Percentiles rank a stretch among this genome's conserved stretches.
Evolutionary conservation across 2,113 vertebrate species (phyloP).

Genomic region (Chlamydotis undulata): DNA sequence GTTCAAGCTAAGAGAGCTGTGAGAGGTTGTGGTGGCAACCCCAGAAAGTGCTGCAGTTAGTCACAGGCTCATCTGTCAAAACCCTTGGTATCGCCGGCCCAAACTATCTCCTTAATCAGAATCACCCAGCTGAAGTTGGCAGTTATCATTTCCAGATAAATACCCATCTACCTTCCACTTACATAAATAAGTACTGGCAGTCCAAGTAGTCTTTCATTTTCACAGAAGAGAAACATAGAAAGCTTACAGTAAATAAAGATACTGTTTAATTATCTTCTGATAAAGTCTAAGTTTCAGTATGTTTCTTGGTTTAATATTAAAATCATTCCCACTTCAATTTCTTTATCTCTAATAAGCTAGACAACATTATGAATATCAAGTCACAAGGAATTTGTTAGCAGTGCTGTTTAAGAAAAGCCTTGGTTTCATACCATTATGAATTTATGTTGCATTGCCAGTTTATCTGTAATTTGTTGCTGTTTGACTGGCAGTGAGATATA

Average conservation of each 20-base stretch:
- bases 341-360: background rate
- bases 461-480: background rate
- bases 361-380: background rate
- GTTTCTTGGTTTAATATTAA: conserved; percentile 14
- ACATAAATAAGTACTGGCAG: background rate
- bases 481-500: conserved; percentile 8
- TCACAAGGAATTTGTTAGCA: background rate
- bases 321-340: background rate
- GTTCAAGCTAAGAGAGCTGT: background rate
- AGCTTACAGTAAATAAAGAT: conserved; percentile 40
- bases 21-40: background rate
- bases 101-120: background rate
- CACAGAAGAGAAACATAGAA: background rate
- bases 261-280: background rate
- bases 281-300: background rate
- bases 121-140: background rate
- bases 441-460: background rate
- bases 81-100: background rate
- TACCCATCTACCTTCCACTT: background rate
- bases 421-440: background rate
- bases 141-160: background rate
- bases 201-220: background rate
- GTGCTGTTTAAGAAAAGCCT: background rate
- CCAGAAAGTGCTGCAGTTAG: background rate
- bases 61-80: background rate